These are phyloP conservation scores for Ommatoiulus sabulosus DNA, from an alignment of 2,888 invertebrate species.

Conservation along the genomic window DNA sequence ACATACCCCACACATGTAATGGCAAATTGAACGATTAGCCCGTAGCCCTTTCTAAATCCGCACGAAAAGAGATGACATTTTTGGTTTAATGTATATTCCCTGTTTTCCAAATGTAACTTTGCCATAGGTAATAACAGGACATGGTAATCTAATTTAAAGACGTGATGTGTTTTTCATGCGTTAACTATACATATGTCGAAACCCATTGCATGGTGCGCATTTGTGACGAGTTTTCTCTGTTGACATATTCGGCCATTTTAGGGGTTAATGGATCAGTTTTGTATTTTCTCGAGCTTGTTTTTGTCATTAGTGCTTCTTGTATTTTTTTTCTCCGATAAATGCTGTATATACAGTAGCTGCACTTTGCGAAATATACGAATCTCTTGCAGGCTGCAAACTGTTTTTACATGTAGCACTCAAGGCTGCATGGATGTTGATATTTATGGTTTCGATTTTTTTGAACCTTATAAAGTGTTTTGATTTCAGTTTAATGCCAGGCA, in stretches of 20 bases:
- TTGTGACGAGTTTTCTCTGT: neutral
- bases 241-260: neutral
- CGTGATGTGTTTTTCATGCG: neutral
- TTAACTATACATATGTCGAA: neutral
- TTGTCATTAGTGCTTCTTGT: neutral
- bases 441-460: too few relatives aligned
- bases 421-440: too few relatives aligned
- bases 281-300: neutral
- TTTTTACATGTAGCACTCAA: too few relatives aligned
- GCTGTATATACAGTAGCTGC: too few relatives aligned
- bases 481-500: too few relatives aligned
- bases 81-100: slow-evolving; percentile 17
- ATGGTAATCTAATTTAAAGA: neutral
- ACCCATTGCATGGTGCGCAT: neutral
- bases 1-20: neutral
- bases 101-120: slow-evolving; percentile 9
- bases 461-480: too few relatives aligned
- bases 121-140: neutral
- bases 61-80: neutral
- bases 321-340: too few relatives aligned
- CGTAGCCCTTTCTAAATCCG: neutral
- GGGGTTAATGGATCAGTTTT: neutral
- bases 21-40: slow-evolving; percentile 40
- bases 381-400: too few relatives aligned
- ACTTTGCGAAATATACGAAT: too few relatives aligned